These are phyloP conservation scores for Ridgeia piscesae DNA, from an alignment of 1,140 invertebrate species.

Conservation along the genomic window DNA sequence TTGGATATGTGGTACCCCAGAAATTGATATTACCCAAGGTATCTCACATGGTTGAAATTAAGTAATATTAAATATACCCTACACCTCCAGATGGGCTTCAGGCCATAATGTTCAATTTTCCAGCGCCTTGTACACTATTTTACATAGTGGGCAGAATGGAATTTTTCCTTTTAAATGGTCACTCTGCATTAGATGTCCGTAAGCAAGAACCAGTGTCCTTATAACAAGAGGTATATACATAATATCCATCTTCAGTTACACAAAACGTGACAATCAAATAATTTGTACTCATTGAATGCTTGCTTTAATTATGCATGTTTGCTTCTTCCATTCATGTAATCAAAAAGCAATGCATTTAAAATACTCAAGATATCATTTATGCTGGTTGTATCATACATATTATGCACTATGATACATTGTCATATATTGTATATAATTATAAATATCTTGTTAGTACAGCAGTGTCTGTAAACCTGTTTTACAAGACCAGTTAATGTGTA, in stretches of 20 bases:
- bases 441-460: not conserved
- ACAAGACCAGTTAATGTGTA: not conserved
- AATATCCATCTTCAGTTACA: not conserved
- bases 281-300: not conserved
- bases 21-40: too few species aligned
- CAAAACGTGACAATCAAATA: not conserved
- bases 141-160: not conserved
- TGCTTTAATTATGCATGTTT: not conserved
- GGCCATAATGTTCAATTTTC: too few species aligned
- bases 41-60: too few species aligned
- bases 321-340: not conserved
- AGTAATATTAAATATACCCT: too few species aligned
- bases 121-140: too few species aligned
- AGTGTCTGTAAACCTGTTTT: not conserved
- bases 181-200: not conserved
- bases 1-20: too few species aligned
- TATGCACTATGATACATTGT: not conserved
- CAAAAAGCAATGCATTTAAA: not conserved
- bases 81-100: too few species aligned
- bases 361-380: not conserved
- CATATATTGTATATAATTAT: not conserved
- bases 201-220: too few species aligned
- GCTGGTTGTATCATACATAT: not conserved
- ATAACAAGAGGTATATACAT: not conserved
- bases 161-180: not conserved